These are phyloP conservation scores for Amphiura filiformis DNA, from an alignment of 35 echinoderm and acorn worm species.

Conservation along the genomic window DNA sequence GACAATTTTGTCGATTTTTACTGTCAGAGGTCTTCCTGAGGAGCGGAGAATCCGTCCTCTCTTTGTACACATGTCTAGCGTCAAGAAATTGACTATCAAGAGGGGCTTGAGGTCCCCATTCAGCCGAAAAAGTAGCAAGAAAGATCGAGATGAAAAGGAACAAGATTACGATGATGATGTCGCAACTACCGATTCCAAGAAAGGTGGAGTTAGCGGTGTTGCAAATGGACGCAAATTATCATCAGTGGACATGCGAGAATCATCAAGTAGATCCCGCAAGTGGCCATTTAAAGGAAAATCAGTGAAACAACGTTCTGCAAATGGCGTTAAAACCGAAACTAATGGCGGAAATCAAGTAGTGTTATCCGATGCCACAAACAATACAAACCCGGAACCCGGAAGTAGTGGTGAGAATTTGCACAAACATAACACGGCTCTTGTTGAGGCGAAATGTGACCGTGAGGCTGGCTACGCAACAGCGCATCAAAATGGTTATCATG, in stretches of 20 bases:
- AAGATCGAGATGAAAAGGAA: background rate
- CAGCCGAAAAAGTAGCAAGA: conserved; percentile 35
- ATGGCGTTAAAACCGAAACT: background rate
- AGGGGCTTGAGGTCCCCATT: conserved; percentile 46
- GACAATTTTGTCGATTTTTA: conserved; percentile 9
- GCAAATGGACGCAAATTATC: background rate
- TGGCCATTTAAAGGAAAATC: conserved; percentile 18
- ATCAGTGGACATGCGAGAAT: background rate
- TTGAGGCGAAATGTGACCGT: background rate
- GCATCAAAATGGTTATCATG: background rate
- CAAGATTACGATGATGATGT: conserved; percentile 12
- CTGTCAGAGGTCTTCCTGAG: background rate
- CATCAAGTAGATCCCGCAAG: conserved; percentile 5
- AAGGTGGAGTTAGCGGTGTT: background rate
- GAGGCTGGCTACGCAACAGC: background rate
- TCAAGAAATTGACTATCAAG: conserved; percentile 53
- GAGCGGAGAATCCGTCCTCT: background rate
- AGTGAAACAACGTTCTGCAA: background rate
- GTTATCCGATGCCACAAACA: background rate
- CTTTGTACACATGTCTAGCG: conserved; percentile 22
- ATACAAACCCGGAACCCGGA: background rate
- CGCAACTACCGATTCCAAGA: background rate
- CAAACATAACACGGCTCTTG: background rate
- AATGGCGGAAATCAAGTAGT: background rate
- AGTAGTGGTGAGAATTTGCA: background rate